Percentiles rank a stretch among this genome's conserved stretches.
phyloP scores from a whole-genome alignment of 2,113 vertebrate species.

The Thunnus maccoyii region DNA sequence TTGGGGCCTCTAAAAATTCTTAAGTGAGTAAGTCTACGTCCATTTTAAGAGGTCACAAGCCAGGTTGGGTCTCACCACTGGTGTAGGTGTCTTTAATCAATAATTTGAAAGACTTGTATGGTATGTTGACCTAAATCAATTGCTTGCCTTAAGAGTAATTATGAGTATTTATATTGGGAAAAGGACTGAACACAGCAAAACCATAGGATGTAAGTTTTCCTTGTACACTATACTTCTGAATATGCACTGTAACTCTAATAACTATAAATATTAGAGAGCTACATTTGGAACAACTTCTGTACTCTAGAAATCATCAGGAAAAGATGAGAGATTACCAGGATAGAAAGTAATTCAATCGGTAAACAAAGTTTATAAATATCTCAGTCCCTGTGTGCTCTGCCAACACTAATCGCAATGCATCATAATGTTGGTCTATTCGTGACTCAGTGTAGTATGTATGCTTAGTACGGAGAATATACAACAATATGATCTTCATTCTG shows the following conservation, averaged over 20 bases:
- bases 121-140: background rate
- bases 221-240: conserved; percentile 4
- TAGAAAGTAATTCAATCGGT: conserved; percentile 41
- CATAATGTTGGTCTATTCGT: conserved; percentile 7
- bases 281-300: conserved; percentile 19
- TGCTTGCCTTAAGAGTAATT: background rate
- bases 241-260: background rate
- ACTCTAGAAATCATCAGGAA: conserved; percentile 5
- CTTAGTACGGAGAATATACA: background rate
- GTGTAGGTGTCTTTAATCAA: background rate
- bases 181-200: background rate
- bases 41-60: no score
- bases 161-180: background rate
- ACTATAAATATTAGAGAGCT: background rate
- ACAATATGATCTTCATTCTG: background rate
- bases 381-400: conserved; percentile 47
- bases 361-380: conserved; percentile 65
- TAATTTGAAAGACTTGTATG: background rate
- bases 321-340: conserved; percentile 21
- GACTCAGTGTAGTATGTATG: background rate
- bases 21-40: no score
- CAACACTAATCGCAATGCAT: conserved; percentile 32
- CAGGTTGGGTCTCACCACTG: background rate
- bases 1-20: no score
- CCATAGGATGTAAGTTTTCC: background rate